Conservation (phyloP, 2,797 vertebrate genomes). For the Gallinago solitaria region DNA sequence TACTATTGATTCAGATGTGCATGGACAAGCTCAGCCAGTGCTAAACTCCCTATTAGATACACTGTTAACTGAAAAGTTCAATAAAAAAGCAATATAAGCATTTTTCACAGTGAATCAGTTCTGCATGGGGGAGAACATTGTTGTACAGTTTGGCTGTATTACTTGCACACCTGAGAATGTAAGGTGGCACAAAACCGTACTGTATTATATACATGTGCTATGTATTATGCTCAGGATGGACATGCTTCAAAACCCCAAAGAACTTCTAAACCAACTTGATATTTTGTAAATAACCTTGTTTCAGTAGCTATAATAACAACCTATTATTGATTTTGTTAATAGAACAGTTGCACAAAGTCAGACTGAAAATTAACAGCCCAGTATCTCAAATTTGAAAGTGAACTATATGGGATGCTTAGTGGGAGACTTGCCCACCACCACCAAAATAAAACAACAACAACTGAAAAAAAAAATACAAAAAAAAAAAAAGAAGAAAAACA, state of each 20-base stretch:
- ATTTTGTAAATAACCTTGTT: neutral
- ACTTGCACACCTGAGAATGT: neutral
- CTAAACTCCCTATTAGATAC: neutral
- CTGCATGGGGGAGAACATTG: neutral
- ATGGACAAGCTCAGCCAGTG: neutral
- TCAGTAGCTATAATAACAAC: neutral
- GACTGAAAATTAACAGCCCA: neutral
- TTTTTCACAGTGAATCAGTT: neutral
- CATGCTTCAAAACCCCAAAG: neutral
- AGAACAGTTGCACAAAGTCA: neutral
- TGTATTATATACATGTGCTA: neutral
- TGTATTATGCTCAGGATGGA: neutral
- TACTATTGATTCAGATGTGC: neutral
- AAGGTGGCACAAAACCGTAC: neutral
- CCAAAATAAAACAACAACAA: neutral
- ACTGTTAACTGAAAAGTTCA: neutral
- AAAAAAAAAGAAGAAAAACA: fast-evolving
- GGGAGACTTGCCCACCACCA: neutral
- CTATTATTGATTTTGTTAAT: neutral
- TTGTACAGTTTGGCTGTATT: neutral
- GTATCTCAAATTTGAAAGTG: neutral
- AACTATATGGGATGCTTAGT: neutral
- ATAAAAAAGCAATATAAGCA: neutral
- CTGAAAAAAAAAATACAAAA: too few relatives aligned
- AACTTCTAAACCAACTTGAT: neutral